Percentiles rank a stretch among this genome's conserved stretches.
Evolutionary conservation across 2,888 invertebrate genomes (phyloP).

Genomic region (Thereva unica): DNA sequence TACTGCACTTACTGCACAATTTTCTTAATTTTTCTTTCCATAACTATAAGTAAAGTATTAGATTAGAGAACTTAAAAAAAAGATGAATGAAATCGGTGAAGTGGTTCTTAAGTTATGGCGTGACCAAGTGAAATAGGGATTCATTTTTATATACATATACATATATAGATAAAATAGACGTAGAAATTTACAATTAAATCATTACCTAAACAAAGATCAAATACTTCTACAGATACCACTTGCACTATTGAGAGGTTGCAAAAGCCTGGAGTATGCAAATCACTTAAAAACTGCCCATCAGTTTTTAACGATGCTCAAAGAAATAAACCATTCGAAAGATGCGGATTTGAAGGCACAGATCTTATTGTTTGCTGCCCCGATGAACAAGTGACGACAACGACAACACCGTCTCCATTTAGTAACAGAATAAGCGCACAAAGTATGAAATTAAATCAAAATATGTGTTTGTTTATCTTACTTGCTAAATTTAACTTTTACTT

Average conservation of each 20-base stretch:
- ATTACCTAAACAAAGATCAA: too few species aligned
- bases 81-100: too few species aligned
- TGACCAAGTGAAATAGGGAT: too few species aligned
- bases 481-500: not conserved
- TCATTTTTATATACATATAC: too few species aligned
- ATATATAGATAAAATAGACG: too few species aligned
- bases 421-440: slow-evolving; percentile 22
- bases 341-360: slow-evolving; percentile 43
- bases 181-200: too few species aligned
- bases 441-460: not conserved
- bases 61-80: too few species aligned
- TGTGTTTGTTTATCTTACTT: too few species aligned
- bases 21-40: too few species aligned
- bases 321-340: slow-evolving; percentile 38
- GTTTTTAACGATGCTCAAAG: slow-evolving; percentile 15
- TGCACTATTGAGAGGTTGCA: slow-evolving; percentile 12
- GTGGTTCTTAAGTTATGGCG: too few species aligned
- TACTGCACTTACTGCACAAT: too few species aligned
- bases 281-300: slow-evolving; percentile 11
- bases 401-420: not conserved
- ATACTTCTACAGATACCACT: not conserved
- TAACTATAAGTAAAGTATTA: too few species aligned
- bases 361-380: slow-evolving; percentile 47
- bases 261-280: slow-evolving; percentile 8
- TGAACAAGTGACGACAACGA: not conserved